phyloP scores from a whole-genome alignment of 2,888 invertebrate genomes.

The Erebia aethiops region DNA sequence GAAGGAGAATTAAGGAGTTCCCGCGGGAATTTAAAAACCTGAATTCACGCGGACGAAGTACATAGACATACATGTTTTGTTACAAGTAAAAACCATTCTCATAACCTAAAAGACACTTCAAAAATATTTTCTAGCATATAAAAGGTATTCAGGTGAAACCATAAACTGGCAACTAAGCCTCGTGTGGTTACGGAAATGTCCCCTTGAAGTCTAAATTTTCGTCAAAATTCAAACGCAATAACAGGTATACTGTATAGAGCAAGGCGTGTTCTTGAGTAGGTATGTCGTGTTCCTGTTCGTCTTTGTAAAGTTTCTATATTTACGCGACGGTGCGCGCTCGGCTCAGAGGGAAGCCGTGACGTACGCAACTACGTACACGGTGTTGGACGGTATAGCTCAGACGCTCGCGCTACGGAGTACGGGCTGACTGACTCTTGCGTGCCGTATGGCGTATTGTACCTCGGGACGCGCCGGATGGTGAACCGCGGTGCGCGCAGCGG shows the following conservation, averaged over 20 bases:
- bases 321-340: constrained; percentile 73
- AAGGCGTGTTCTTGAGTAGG: constrained; percentile 60
- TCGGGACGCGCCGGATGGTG: constrained; percentile 54
- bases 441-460: constrained; percentile 53
- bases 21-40: too few species aligned
- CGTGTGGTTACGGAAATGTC: neutral
- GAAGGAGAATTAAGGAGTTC: too few species aligned
- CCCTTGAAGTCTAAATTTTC: neutral
- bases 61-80: too few species aligned
- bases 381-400: constrained; percentile 43
- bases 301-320: constrained; percentile 75
- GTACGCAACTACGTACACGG: constrained; percentile 42
- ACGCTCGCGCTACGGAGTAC: constrained; percentile 28
- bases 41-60: too few species aligned
- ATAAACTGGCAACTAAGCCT: too few species aligned
- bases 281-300: constrained; percentile 70
- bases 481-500: constrained; percentile 45
- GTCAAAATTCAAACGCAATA: constrained; percentile 43
- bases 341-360: constrained; percentile 74
- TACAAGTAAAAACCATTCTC: too few species aligned
- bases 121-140: too few species aligned
- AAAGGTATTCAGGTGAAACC: too few species aligned
- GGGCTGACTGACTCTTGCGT: constrained; percentile 41
- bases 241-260: constrained; percentile 44
- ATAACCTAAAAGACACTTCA: too few species aligned